These are phyloP conservation scores for Lynx canadensis DNA, from an alignment of 2,113 vertebrate species.

Conservation along the genomic window DNA sequence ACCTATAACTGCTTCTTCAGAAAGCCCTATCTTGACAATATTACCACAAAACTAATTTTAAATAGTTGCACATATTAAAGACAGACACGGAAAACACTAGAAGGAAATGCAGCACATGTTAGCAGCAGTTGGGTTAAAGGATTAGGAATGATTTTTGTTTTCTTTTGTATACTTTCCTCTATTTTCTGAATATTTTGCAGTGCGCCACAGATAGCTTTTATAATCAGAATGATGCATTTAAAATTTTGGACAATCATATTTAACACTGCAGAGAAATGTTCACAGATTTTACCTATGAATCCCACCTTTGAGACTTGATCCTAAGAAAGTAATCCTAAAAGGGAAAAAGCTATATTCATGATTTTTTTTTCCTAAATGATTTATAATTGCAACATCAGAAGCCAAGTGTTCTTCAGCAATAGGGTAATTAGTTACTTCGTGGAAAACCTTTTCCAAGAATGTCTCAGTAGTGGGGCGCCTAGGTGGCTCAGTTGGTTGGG, in stretches of 20 bases:
- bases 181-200: neutral
- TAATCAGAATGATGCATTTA: neutral
- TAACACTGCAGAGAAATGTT: neutral
- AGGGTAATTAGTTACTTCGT: neutral
- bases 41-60: slow-evolving; percentile 26
- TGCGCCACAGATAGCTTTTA: neutral
- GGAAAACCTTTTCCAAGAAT: slow-evolving; percentile 16
- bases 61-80: neutral
- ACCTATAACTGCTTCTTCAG: neutral
- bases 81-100: neutral
- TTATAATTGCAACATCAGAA: slow-evolving; percentile 1
- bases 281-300: neutral
- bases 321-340: slow-evolving; percentile 4
- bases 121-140: neutral
- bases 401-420: neutral
- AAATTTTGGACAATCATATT: neutral
- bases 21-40: neutral
- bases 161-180: neutral
- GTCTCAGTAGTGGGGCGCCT: neutral
- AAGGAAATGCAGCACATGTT: neutral
- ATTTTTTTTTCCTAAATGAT: neutral
- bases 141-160: neutral
- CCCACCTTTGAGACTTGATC: neutral
- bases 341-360: neutral
- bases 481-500: too few species aligned